phyloP scores from a whole-genome alignment of 2,888 invertebrate genomes.

The Eupithecia tripunctaria region DNA sequence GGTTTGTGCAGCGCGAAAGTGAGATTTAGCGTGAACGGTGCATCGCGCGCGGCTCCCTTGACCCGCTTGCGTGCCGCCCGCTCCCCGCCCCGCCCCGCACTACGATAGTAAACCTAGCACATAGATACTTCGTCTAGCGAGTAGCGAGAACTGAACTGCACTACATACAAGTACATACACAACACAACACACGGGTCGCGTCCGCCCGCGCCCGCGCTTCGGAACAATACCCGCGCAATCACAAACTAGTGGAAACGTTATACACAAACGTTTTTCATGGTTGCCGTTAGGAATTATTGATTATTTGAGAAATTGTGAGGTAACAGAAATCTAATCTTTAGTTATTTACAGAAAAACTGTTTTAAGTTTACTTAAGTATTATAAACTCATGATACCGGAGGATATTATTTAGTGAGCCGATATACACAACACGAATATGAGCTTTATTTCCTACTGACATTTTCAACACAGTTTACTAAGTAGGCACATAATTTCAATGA shows the following conservation, averaged over 20 bases:
- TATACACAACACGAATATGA: too few species aligned
- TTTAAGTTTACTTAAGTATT: background rate
- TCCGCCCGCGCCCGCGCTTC: too few species aligned
- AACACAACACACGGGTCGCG: constrained; percentile 11
- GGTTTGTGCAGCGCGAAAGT: constrained; percentile 81
- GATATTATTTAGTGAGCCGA: background rate
- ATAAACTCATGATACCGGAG: background rate
- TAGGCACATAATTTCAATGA: background rate
- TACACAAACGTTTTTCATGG: constrained; percentile 65
- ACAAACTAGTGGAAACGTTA: constrained; percentile 58
- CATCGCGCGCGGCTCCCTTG: constrained; percentile 83
- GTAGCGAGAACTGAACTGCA: constrained; percentile 59
- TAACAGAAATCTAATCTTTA: background rate
- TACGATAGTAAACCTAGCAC: constrained; percentile 71
- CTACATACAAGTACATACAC: too few species aligned
- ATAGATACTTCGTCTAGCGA: constrained; percentile 56
- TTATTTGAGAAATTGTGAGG: constrained; percentile 43
- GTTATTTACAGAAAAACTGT: background rate
- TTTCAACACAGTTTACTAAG: background rate
- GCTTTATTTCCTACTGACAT: background rate
- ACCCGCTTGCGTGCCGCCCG: constrained; percentile 68
- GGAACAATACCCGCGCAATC: constrained; percentile 43
- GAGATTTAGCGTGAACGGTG: constrained; percentile 83
- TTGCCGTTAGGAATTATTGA: constrained; percentile 51
- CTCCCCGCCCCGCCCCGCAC: constrained; percentile 54